phyloP scores from a whole-genome alignment of 2,888 invertebrate genomes.

The Junonia oenone region DNA sequence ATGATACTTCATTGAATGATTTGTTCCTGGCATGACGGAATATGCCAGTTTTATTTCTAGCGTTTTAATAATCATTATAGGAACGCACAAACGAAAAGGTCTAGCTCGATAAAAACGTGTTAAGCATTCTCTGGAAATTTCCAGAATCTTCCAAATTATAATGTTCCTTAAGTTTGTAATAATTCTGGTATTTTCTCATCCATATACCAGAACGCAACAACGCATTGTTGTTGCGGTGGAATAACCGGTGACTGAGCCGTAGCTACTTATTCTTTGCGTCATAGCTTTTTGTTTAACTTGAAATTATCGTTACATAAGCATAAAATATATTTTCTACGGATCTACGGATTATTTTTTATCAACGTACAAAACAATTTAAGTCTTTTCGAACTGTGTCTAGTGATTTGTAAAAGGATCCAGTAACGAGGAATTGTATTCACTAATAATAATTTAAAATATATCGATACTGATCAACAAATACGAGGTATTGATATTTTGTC shows the following conservation, averaged over 20 bases:
- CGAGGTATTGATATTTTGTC: constrained; percentile 8
- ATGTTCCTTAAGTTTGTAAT: too few relatives aligned
- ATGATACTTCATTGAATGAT: constrained; percentile 17
- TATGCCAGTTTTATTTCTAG: not conserved
- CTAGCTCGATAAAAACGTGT: not conserved
- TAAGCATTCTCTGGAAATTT: too few relatives aligned
- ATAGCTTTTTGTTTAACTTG: too few relatives aligned
- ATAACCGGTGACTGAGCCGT: not conserved
- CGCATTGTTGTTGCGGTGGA: not conserved
- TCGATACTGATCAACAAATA: not conserved
- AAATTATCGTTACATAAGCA: too few relatives aligned
- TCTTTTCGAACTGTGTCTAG: too few relatives aligned
- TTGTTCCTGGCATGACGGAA: constrained; percentile 13
- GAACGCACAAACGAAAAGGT: too few relatives aligned
- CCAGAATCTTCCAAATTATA: not conserved
- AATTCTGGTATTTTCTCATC: not conserved
- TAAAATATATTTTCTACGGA: not conserved
- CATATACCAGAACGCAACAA: not conserved
- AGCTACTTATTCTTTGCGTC: too few relatives aligned
- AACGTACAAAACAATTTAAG: not conserved
- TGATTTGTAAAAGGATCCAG: too few relatives aligned
- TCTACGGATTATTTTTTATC: not conserved
- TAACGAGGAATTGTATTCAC: too few relatives aligned
- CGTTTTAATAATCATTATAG: not conserved
- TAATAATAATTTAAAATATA: not conserved